Evolutionary conservation across 2,797 vertebrate species (phyloP), one percentile per base, ranked within the genome.

Genomic region (Balearica regulorum): DNA sequence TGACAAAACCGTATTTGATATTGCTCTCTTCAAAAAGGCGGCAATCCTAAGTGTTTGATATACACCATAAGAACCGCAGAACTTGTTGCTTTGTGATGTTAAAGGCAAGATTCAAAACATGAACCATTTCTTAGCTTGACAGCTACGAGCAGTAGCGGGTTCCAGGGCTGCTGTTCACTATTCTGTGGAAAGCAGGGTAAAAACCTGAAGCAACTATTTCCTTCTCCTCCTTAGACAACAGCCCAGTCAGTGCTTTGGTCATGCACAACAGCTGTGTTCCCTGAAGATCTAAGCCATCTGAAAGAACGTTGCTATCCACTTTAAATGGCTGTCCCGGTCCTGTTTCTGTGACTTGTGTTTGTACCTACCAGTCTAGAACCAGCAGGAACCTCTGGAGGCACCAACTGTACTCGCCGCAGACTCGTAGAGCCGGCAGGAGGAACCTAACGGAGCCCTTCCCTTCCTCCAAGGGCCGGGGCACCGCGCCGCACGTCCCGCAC

Each of bases 221-320:
- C 2, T 24, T 5, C 28, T 14, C 4, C 2, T 5, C 39, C n/a
- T 16, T 0, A 1, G 43, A 33, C 33, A 37, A 7, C 29, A 44
- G 53, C 73, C 39, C 41, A 7, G 71, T 1, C 37, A 18, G 55
- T 4, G 51, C 65, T 19, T 16, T 0, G 37, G 22, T 24, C 39
- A 46, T 0, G 16, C 29, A 41, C 2, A 3, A 5, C 71, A n/a
- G 28, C 21, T 0, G 8, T 0, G 29, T 3, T 10, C 28, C 66
- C 53, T 1, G 24, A 10, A 39, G 21, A 20, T 3, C 10, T 5
- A 9, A 6, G 22, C 21, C 15, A 20, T 6, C 3, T 3, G 6
- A 33, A 25, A 39, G 39, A 39, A 39, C 39, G 13, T 39, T 39
- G 39, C 39, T 39, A 5, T 2, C 75, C 70, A 3, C 6, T 26